phyloP scores from a whole-genome alignment of 1,140 invertebrate genomes.

The Bradynema listronoti region DNA sequence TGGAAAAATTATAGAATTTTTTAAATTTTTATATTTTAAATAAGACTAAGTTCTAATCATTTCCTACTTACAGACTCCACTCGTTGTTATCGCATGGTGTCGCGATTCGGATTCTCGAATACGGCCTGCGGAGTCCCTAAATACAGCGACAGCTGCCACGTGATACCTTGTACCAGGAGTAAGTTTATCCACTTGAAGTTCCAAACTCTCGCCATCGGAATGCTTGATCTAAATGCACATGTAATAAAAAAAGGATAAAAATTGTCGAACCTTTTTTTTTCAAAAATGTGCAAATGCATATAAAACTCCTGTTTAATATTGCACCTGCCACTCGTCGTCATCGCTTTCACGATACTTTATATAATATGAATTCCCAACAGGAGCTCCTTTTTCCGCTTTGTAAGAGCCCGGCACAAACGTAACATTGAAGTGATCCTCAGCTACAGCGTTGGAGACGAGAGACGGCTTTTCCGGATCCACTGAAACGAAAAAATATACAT shows the following conservation, averaged over 20 bases:
- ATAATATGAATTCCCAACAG: slow-evolving; percentile 50
- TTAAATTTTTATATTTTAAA: too few relatives aligned
- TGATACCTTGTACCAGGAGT: slow-evolving; percentile 77
- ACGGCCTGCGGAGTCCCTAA: slow-evolving; percentile 39
- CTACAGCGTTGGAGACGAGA: slow-evolving; percentile 43
- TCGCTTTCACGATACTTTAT: slow-evolving; percentile 47
- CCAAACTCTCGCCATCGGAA: slow-evolving; percentile 49
- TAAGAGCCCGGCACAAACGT: slow-evolving; percentile 52
- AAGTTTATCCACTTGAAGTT: slow-evolving; percentile 70
- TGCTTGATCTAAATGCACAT: slow-evolving; percentile 26
- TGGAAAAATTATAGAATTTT: too few relatives aligned
- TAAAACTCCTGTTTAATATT: too few relatives aligned
- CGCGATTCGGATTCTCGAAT: slow-evolving; percentile 41
- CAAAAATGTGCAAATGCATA: background rate
- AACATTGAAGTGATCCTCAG: slow-evolving; percentile 54
- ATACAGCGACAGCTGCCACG: slow-evolving; percentile 73
- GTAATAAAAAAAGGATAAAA: background rate
- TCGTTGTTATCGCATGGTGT: slow-evolving; percentile 53
- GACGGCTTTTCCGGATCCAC: slow-evolving; percentile 49
- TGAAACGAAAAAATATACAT: too few relatives aligned
- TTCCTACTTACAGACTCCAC: slow-evolving; percentile 53
- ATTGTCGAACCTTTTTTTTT: background rate
- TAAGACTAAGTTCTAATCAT: too few relatives aligned
- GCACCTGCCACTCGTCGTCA: slow-evolving; percentile 46
- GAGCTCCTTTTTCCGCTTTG: slow-evolving; percentile 34